Conservation (phyloP, 2,113 vertebrate species). For the Rhizomys pruinosus region DNA sequence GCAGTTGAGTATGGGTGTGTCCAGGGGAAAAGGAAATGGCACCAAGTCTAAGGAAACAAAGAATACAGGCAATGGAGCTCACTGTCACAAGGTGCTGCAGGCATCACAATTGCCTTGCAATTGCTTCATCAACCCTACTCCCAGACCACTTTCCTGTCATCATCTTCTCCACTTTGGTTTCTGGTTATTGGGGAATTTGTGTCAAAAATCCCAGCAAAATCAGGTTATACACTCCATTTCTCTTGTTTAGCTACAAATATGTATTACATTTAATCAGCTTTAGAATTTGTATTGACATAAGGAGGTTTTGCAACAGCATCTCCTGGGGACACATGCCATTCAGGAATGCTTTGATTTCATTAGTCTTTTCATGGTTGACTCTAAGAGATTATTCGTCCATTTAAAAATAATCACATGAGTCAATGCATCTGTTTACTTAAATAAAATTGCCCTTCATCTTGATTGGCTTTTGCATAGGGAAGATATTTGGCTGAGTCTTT, state of each 20-base stretch:
- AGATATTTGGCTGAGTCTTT: neutral
- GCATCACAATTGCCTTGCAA: neutral
- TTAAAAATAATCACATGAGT: conserved; percentile 13
- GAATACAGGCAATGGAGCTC: neutral
- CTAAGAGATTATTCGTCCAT: neutral
- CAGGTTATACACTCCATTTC: neutral
- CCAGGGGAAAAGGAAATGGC: neutral
- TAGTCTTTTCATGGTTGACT: conserved; percentile 23
- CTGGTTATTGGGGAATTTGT: neutral
- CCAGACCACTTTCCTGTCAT: neutral
- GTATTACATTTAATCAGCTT: conserved; percentile 1
- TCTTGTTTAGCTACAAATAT: neutral
- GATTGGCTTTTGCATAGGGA: neutral
- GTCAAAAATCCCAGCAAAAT: neutral
- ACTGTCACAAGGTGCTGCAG: neutral
- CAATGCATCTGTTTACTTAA: conserved; percentile 38
- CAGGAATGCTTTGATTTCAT: conserved; percentile 25
- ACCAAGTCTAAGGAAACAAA: neutral
- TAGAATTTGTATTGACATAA: neutral
- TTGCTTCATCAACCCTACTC: neutral
- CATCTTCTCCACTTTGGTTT: neutral
- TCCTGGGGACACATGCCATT: neutral
- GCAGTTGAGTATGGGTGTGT: neutral
- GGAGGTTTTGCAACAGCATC: neutral
- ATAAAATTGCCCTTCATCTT: conserved; percentile 29